Evolutionary conservation across 2,888 invertebrate genomes (phyloP).

Genomic region (Oscheius sp.): DNA sequence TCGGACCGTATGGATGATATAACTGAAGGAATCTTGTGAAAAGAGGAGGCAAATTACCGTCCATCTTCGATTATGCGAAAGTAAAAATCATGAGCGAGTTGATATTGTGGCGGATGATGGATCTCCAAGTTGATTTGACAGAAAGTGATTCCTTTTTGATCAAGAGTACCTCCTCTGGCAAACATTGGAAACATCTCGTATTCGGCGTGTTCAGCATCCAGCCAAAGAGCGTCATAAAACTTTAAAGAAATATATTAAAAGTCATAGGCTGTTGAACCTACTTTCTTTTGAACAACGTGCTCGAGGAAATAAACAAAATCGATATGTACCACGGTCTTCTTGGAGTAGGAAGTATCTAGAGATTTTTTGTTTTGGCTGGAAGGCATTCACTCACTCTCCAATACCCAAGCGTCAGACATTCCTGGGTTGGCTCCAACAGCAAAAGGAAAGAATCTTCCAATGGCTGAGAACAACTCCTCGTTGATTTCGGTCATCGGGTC

Average conservation of each 20-base stretch:
- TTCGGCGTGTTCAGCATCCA: slow-evolving; percentile 20
- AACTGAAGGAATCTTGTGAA: too few species aligned
- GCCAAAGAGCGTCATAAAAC: slow-evolving; percentile 7
- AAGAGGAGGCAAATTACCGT: too few species aligned
- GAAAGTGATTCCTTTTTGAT: slow-evolving; percentile 12
- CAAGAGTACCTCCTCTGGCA: background rate
- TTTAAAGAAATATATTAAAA: background rate
- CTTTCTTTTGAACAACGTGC: background rate
- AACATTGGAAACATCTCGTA: slow-evolving; percentile 7
- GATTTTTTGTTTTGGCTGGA: background rate
- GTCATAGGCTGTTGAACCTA: too few species aligned
- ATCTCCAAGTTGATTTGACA: slow-evolving; percentile 19
- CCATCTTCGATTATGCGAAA: background rate
- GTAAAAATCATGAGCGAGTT: background rate
- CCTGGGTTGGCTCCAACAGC: slow-evolving; percentile 16
- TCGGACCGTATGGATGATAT: too few species aligned
- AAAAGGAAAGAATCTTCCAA: slow-evolving; percentile 13
- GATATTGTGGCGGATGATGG: background rate
- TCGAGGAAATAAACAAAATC: slow-evolving; percentile 10
- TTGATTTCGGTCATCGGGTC: slow-evolving; percentile 22
- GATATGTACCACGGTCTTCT: slow-evolving; percentile 1
- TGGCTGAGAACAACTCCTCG: background rate
- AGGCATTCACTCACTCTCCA: background rate
- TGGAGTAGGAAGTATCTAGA: background rate
- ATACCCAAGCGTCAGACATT: background rate